phyloP scores from a whole-genome alignment of 2,797 vertebrate species.

The Chromobotia macracanthus region DNA sequence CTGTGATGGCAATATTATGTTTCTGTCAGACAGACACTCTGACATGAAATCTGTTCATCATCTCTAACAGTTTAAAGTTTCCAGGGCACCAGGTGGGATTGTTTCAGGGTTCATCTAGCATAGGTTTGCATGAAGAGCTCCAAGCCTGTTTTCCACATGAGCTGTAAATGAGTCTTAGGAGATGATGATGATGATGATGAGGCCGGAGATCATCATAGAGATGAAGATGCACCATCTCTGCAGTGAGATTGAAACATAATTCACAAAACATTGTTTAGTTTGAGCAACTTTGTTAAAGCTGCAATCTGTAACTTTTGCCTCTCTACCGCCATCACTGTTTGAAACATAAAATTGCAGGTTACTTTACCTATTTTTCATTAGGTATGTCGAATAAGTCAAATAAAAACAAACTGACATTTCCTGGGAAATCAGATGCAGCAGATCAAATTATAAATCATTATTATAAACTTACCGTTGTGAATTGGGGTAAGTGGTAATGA shows the following conservation, averaged over 20 bases:
- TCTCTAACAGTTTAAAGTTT: not conserved
- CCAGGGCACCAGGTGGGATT: not conserved
- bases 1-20: slow-evolving; percentile 7
- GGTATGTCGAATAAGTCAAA: too few relatives aligned
- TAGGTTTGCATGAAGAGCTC: not conserved
- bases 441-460: too few relatives aligned
- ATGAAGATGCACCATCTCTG: not conserved
- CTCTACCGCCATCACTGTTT: too few relatives aligned
- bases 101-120: not conserved
- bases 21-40: not conserved
- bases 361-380: too few relatives aligned
- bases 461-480: too few relatives aligned
- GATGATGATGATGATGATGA: not conserved
- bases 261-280: too few relatives aligned
- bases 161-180: not conserved
- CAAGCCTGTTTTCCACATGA: not conserved
- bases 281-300: too few relatives aligned
- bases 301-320: too few relatives aligned
- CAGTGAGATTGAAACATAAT: not conserved
- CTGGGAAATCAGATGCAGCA: too few relatives aligned
- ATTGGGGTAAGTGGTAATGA: too few relatives aligned
- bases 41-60: not conserved
- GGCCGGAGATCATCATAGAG: slow-evolving; percentile 24
- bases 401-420: too few relatives aligned
- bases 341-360: too few relatives aligned